Evolutionary conservation across 2,797 vertebrate species (phyloP), one percentile per base, ranked within the genome.

Genomic region (Thalassophryne amazonica): DNA sequence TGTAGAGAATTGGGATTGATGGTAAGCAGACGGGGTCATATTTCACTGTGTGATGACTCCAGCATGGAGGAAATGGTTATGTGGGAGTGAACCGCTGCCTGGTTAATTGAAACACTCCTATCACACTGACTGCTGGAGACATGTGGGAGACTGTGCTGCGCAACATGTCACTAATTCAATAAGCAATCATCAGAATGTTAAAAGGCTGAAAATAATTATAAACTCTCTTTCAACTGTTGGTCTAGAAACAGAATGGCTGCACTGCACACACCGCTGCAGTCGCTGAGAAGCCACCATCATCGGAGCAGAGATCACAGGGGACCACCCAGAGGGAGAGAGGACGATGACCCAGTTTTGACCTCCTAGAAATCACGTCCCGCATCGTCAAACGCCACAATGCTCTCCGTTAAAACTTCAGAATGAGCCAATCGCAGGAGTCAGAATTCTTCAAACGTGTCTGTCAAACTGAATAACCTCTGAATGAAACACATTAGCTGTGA

Each of bases 401-500:
- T 13, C 30, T 43, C 49, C 52, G 78, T 58, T 50, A 41, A 27
- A 82, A 84, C 85, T 81, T 83, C 68, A 68, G 61, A 37, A 12
- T n/a, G 45, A 65, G 73, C 51, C 34, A 38, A 80, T 80, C 73
- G 80, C 1, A 45, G 43, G 72, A 81, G 77, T 87, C 85, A 86
- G 83, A 79, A 25, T 75, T 88, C 87, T 81, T 54, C 33, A 69
- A 80, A 79, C 81, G 84, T 83, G 76, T 82, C 78, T 80, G 81
- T 76, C 24, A 48, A 70, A 61, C 81, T 87, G 86, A 89, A 90
- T 91, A 89, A 90, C 72, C 81, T 81, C 89, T 90, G 87, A 91
- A 91, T 91, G 92, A 91, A 91, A 91, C 82, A 89, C 88, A 87
- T 88, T 87, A 88, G 83, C 83, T 80, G 86, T 85, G 87, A 88